These are phyloP conservation scores for Sphaeramia orbicularis DNA, from an alignment of 2,797 vertebrate genomes.

Conservation along the genomic window DNA sequence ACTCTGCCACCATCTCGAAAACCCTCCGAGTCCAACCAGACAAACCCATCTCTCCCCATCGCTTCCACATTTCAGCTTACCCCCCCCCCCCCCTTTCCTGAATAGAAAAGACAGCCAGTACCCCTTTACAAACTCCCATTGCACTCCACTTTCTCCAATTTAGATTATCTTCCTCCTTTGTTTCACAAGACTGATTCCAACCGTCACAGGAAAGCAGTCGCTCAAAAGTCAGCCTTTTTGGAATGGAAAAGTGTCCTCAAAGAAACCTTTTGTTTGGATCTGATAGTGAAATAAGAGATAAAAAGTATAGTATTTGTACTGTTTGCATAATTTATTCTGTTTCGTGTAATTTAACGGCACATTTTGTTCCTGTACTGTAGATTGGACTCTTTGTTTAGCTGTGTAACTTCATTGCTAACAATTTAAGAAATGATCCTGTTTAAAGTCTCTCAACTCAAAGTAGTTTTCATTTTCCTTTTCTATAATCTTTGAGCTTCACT, in stretches of 20 bases:
- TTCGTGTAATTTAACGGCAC: no score
- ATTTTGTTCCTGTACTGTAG: no score
- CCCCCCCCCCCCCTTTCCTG: no score
- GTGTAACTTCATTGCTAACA: no score
- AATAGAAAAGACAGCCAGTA: constrained; percentile 40
- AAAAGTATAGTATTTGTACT: background rate
- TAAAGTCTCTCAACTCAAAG: no score
- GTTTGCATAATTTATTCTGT: background rate
- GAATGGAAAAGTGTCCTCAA: constrained; percentile 4
- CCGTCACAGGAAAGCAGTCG: constrained; percentile 30
- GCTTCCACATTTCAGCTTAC: constrained; percentile 36
- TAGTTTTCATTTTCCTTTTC: no score
- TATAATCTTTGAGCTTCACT: no score
- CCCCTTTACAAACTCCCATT: constrained; percentile 35
- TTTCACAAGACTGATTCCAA: constrained; percentile 56
- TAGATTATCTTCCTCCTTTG: constrained; percentile 70
- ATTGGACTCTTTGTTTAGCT: no score
- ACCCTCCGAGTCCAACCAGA: constrained; percentile 53
- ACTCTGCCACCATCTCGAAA: constrained; percentile 31
- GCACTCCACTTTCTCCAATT: constrained; percentile 65
- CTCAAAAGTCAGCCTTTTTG: constrained; percentile 21
- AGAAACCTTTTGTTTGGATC: constrained; percentile 1
- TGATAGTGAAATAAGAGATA: constrained; percentile 11
- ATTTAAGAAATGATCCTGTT: no score
- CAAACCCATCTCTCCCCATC: constrained; percentile 61